Evolutionary conservation across 2,888 invertebrate species (phyloP), one percentile per base, ranked within the genome.

Genomic region (Mesochorus sp.): DNA sequence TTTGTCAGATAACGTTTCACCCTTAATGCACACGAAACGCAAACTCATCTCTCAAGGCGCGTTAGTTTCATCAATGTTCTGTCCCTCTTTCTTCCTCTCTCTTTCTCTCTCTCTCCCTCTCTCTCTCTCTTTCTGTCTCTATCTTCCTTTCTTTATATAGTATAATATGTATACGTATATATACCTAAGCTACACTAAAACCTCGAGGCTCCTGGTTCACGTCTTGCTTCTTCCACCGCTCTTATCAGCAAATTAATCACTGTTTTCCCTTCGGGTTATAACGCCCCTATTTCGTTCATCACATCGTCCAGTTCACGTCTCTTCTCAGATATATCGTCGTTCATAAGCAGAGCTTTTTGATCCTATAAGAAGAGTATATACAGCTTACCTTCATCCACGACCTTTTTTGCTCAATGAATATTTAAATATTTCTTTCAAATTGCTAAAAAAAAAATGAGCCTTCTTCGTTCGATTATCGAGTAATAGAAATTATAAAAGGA

Each of bases 231-330:
- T 57, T 44, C 12, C 28, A 21, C 31, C 37, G 37, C 37, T 21
- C 78, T 78, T 78, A 78, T 78, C 78, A 74, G 67, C 78, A 68
- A 78, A 78, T 78, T 78, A 74, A 78, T 78, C 78, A 57, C 70
- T 73, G 73, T 70, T 73, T 78, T 78, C 78, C 73, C 64, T 74
- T 62, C 70, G 64, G 64, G 44, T 68, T 78, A 64, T 68, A 68
- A 74, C 78, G 49, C 64, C 68, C n/a, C 42, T 19, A 51, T 57
- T 26, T 19, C 68, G 31, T 55, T 42, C 62, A 28, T 47, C 26
- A 62, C 62, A 37, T 51, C 44, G 55, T 42, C 51, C 37, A 28
- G 67, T 42, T 61, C 31, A n/a, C 24, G 24, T 21, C 49, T 62
- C 10, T 34, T 24, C 37, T 51, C n/a, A 19, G 57, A 78, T 70